A percentile compares a stretch with the other conserved stretches of the same genome.
Conservation (phyloP, 2,113 vertebrate species). For the Sapajus apella region DNA sequence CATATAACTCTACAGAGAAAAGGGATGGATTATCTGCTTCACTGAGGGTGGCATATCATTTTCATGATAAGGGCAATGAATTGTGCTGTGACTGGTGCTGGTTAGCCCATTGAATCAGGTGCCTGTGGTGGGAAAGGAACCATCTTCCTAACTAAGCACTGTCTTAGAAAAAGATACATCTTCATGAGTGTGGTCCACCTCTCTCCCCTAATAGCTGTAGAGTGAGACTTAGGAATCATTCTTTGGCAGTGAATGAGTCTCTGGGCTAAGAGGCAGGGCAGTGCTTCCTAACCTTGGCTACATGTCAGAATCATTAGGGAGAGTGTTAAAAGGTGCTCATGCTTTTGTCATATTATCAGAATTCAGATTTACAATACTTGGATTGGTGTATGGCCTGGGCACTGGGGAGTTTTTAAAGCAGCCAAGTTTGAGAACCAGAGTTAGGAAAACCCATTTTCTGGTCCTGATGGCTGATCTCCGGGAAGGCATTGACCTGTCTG, state of each 20-base stretch:
- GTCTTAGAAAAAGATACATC: background rate
- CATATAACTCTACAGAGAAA: background rate
- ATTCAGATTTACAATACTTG: background rate
- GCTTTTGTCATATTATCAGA: background rate
- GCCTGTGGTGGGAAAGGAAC: background rate
- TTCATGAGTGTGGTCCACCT: background rate
- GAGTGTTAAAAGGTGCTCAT: background rate
- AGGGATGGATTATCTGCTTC: background rate
- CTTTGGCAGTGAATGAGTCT: no score
- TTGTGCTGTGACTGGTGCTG: background rate
- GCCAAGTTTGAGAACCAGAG: background rate
- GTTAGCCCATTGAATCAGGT: background rate
- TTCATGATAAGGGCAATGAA: background rate
- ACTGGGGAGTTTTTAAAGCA: background rate
- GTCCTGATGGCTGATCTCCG: background rate
- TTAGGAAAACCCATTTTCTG: background rate
- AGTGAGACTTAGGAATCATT: background rate
- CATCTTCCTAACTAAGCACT: background rate
- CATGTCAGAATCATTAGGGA: background rate
- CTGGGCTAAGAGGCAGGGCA: background rate
- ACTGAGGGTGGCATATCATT: background rate
- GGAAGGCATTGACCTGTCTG: background rate
- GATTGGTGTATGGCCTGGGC: background rate
- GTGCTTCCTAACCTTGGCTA: background rate
- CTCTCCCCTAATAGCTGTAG: background rate